Evolutionary conservation across 2,113 vertebrate species (phyloP), one percentile per base, ranked within the genome.

Genomic region (Stegastes partitus): DNA sequence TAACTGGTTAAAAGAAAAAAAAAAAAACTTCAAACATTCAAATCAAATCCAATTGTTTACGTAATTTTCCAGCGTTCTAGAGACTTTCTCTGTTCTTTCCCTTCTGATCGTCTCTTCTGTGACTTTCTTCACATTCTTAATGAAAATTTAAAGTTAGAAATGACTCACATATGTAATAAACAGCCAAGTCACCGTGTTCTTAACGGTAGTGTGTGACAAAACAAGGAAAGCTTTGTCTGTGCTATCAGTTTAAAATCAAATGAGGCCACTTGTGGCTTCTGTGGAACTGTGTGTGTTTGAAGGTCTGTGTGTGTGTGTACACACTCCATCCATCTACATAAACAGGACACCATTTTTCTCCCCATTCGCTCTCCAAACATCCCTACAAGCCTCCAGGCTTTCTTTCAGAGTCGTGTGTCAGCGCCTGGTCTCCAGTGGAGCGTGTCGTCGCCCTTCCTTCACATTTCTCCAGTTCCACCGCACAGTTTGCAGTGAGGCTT

Each of bases 351-450:
- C 31, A 66, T 83, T 81, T 84, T 77, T 62, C 61, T 65, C 11
- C 75, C 15, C 1, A 14, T 67, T 49, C 55, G 68, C 26, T 72
- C 42, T 65, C 57, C 68, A 68, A 81, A 78, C 58, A 59, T 77
- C 56, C 64, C 51, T 18, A 25, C 42, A 25, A 54, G 74, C 77
- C 85, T 63, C 51, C 0, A 37, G 82, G 54, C 64, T 49, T 74
- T 68, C 45, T 75, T 45, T 61, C 50, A 26, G 59, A 79, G 89
- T 75, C 63, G 82, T 82, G 80, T 89, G 87, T 87, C 82, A 79
- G 55, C 47, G 45, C 63, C 63, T 11, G 26, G 23, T 58, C 81
- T 78, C 75, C 76, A 63, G 70, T 21, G 44, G 37, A 83, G 74
- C 77, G 22, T 85, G 81, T 50, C 42, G 66, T 55, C 21, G 53